Percentiles rank a stretch among this genome's conserved stretches.
These are phyloP conservation scores for Sweltsa coloradensis DNA, from an alignment of 1,140 invertebrate species.

Conservation along the genomic window DNA sequence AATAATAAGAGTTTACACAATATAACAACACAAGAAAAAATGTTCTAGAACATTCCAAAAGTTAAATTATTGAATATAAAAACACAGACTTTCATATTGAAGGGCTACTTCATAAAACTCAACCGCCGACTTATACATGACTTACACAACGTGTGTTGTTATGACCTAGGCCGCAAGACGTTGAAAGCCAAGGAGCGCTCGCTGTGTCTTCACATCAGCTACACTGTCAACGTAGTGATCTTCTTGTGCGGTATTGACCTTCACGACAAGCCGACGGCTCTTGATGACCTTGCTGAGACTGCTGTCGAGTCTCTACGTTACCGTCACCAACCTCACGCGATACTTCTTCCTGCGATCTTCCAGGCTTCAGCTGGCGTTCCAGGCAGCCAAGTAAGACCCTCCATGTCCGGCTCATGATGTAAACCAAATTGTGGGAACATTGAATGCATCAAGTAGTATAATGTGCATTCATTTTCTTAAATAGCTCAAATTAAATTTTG, in stretches of 20 bases:
- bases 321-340: slow-evolving; percentile 32
- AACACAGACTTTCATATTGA: too few species aligned
- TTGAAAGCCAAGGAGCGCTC: slow-evolving; percentile 32
- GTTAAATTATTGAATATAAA: too few species aligned
- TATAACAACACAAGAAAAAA: too few species aligned
- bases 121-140: too few species aligned
- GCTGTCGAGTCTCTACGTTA: slow-evolving; percentile 31
- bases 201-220: slow-evolving; percentile 32
- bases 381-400: slow-evolving; percentile 29
- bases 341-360: slow-evolving; percentile 33
- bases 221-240: slow-evolving; percentile 29
- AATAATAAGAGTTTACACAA: too few species aligned
- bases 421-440: too few species aligned
- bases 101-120: too few species aligned
- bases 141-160: slow-evolving; percentile 4
- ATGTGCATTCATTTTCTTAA: too few species aligned
- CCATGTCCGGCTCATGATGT: too few species aligned
- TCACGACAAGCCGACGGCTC: slow-evolving; percentile 27
- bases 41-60: too few species aligned
- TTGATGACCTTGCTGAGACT: slow-evolving; percentile 34
- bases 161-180: slow-evolving; percentile 19
- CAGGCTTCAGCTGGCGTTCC: slow-evolving; percentile 31
- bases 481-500: too few species aligned
- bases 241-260: slow-evolving; percentile 25
- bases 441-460: too few species aligned